A percentile compares a stretch with the other conserved stretches of the same genome.
phyloP scores from a whole-genome alignment of 2,113 vertebrate species.

The Catharus fuscescens region DNA sequence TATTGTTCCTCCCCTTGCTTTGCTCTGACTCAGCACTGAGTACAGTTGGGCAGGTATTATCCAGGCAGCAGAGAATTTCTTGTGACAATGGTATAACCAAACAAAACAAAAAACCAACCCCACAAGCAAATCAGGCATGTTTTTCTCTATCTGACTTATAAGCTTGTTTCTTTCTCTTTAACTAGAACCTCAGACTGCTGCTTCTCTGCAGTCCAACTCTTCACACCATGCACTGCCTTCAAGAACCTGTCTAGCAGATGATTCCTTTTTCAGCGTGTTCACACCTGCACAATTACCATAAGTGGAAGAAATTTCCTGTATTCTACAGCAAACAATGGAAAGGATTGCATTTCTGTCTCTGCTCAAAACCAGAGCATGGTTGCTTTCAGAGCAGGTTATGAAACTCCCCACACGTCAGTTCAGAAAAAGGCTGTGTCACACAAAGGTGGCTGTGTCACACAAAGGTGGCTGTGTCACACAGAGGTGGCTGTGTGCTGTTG shows the following conservation, averaged over 20 bases:
- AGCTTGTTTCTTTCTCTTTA: not conserved
- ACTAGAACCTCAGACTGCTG: not conserved
- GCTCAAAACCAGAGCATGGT: not conserved
- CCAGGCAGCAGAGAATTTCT: not conserved
- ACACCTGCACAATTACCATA: constrained; percentile 35
- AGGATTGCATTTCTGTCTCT: not conserved
- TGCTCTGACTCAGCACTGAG: not conserved
- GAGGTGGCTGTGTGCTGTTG: not conserved
- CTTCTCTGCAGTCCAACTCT: not conserved
- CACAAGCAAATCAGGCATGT: not conserved
- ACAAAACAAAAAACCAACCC: not conserved
- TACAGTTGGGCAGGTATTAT: not conserved
- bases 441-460: not conserved
- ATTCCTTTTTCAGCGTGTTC: not conserved
- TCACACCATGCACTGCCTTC: not conserved
- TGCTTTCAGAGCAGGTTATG: not conserved
- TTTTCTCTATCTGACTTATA: not conserved
- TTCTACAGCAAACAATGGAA: constrained; percentile 15
- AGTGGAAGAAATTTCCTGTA: constrained; percentile 17
- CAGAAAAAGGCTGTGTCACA: not conserved
- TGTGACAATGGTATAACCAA: not conserved
- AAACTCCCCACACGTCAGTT: not conserved
- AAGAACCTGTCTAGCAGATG: not conserved
- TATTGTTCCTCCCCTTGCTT: not conserved
- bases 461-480: not conserved